Conservation (phyloP, 2,113 vertebrate species). For the Nycticryphes semicollaris region DNA sequence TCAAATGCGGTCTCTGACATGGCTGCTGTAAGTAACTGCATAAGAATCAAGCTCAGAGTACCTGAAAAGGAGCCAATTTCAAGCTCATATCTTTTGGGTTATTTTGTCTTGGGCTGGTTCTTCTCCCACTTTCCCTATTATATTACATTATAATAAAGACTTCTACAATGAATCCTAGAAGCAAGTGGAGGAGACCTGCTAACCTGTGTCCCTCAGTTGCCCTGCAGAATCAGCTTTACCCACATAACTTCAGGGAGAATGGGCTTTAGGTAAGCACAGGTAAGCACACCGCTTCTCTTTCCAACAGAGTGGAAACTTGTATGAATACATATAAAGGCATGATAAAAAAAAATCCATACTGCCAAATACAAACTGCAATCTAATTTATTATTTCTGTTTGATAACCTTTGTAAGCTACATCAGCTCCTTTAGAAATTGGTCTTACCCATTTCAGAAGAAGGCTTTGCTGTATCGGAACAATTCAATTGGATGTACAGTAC, state of each 20-base stretch:
- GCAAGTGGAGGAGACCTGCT: not conserved
- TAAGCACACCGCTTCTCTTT: not conserved
- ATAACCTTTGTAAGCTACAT: not conserved
- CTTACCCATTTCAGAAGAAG: not conserved
- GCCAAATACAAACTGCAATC: not conserved
- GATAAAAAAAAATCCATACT: not conserved
- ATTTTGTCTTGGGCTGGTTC: not conserved
- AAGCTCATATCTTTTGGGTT: not conserved
- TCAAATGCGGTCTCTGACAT: not conserved
- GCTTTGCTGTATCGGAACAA: not conserved
- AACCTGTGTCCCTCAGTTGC: not conserved
- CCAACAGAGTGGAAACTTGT: not conserved
- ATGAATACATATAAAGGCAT: not conserved
- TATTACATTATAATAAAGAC: not conserved
- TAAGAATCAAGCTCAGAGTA: not conserved
- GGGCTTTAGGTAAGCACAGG: not conserved
- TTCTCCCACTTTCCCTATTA: not conserved
- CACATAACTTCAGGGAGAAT: accelerated
- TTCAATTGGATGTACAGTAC: not conserved
- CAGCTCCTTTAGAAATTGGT: not conserved
- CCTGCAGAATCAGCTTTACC: not conserved
- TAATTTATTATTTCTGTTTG: not conserved
- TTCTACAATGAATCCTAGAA: not conserved
- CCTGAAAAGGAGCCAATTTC: not conserved
- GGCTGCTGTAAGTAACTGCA: not conserved